These are phyloP conservation scores for Caenorhabditis becei DNA, from an alignment of 2,888 invertebrate species.

Conservation along the genomic window DNA sequence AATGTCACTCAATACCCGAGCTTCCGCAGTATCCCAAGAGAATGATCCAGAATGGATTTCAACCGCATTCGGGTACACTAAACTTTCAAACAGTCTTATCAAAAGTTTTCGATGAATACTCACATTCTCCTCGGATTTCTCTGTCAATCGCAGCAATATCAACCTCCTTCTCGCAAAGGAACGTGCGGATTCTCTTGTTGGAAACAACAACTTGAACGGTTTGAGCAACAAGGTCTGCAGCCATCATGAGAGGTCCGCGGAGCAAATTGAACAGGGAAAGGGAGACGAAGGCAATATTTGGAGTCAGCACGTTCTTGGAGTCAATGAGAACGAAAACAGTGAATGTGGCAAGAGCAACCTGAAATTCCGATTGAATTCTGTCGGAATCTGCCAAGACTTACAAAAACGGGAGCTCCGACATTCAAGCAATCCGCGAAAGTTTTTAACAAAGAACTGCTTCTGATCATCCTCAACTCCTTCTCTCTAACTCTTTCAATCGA, in stretches of 20 bases:
- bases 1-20: slow-evolving; percentile 54
- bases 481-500: slow-evolving; percentile 68
- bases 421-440: slow-evolving; percentile 78
- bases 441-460: slow-evolving; percentile 74
- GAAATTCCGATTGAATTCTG: too few relatives aligned
- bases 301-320: slow-evolving; percentile 75
- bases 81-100: slow-evolving; percentile 19
- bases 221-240: slow-evolving; percentile 83
- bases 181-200: slow-evolving; percentile 77
- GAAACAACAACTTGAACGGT: slow-evolving; percentile 79
- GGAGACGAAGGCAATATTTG: slow-evolving; percentile 91
- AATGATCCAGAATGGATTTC: slow-evolving; percentile 64
- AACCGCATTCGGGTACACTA: slow-evolving; percentile 62
- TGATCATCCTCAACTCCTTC: slow-evolving; percentile 66
- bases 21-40: slow-evolving; percentile 59
- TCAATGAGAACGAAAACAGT: slow-evolving; percentile 74
- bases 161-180: slow-evolving; percentile 71
- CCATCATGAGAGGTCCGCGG: slow-evolving; percentile 67
- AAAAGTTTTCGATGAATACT: slow-evolving; percentile 1
- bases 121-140: slow-evolving; percentile 63
- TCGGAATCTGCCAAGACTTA: slow-evolving; percentile 49
- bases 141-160: slow-evolving; percentile 54
- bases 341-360: slow-evolving; percentile 80
- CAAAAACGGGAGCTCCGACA: slow-evolving; percentile 78
- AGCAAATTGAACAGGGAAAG: slow-evolving; percentile 95